Evolutionary conservation across 2,888 invertebrate species (phyloP), one percentile per base, ranked within the genome.

Genomic region (Thalpophila matura): DNA sequence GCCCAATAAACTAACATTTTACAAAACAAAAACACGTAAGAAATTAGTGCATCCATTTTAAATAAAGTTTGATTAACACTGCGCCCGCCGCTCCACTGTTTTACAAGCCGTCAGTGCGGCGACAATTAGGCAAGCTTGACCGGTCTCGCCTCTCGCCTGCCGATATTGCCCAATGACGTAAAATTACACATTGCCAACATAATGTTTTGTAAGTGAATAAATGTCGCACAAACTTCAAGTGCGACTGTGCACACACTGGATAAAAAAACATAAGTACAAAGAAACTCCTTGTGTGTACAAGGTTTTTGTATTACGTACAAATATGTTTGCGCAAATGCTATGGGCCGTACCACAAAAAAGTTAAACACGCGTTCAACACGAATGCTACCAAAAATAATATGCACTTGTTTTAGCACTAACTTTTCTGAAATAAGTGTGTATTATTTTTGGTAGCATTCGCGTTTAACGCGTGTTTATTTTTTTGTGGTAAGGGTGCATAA

Each of bases 171-270:
- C 65, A 76, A 77, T 66, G 51, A 55, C 45, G 60, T 47, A 35
- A 73, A 75, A 77, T 73, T 65, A 75, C 74, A 77, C 57, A 69
- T 56, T 59, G 64, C 53, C 31, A 60, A 51, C 61, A 57, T 58
- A 63, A 71, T 63, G 64, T 56, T 47, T 43, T 38, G 45, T 53
- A 54, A 74, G 54, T 38, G 61, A 59, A 67, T 67, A 70, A 69
- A 54, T 74, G 67, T 73, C 68, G 55, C n/a, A 31, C 18, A 16
- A 55, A 60, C 47, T 60, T 51, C 42, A 51, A 53, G 20, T 46
- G 12, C 37, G 1, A 5, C 68, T 74, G 70, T 29, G 40, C 29
- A 73, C 66, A 70, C 27, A 54, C 50, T 26, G 40, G 12, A 29
- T 12, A 9, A 9, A 31, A 47, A 47, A 60, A 70, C 53, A 37